These are phyloP conservation scores for Malurus elegans DNA, from an alignment of 2,113 vertebrate species.

Conservation along the genomic window DNA sequence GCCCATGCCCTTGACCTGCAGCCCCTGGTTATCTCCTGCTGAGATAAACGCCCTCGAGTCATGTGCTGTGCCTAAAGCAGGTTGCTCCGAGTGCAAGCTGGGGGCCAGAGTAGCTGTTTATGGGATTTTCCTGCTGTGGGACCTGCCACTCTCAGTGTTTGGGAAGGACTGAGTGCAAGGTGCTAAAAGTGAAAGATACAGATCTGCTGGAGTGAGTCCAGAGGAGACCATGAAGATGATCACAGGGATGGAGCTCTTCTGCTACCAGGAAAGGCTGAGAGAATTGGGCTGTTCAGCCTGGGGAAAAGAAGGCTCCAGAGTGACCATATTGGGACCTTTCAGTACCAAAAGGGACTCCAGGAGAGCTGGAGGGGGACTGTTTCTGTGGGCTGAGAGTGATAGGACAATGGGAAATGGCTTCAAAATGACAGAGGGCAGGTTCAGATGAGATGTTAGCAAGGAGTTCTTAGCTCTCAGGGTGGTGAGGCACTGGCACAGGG, in stretches of 20 bases:
- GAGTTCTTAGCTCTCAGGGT: not conserved
- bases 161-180: not conserved
- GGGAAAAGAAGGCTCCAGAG: not conserved
- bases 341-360: not conserved
- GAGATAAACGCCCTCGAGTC: not conserved
- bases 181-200: not conserved
- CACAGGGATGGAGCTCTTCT: not conserved
- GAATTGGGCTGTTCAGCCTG: not conserved
- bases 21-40: constrained; percentile 18
- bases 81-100: not conserved
- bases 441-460: not conserved
- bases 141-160: not conserved
- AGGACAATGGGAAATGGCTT: not conserved
- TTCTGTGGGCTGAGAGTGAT: fast-evolving
- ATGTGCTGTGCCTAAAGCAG: not conserved
- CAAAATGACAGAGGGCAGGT: not conserved
- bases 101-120: not conserved
- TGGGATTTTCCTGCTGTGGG: not conserved
- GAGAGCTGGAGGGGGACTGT: not conserved
- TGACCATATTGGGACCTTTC: not conserved
- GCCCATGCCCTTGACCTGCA: not conserved
- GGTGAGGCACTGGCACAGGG: fast-evolving
- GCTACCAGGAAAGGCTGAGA: not conserved
- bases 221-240: not conserved
- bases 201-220: not conserved